Evolutionary conservation across 2,888 invertebrate genomes (phyloP).

Genomic region (Auanema freiburgensis): DNA sequence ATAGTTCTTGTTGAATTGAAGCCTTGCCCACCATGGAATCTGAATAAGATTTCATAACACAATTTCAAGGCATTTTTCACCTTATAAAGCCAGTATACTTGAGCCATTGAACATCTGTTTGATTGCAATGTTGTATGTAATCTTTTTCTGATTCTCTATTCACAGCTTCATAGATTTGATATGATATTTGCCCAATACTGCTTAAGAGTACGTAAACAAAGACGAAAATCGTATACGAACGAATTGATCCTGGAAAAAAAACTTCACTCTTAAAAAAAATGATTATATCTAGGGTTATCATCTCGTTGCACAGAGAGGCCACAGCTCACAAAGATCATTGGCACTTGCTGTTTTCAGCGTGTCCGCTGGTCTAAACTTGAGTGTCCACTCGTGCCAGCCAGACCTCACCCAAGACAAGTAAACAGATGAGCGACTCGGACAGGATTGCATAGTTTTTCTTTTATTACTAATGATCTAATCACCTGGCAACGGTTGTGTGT

Average conservation of each 20-base stretch:
- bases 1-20: conserved; percentile 41
- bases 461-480: conserved; percentile 18
- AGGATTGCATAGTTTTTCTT: conserved; percentile 6
- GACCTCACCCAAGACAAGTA: too few species aligned
- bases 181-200: conserved; percentile 12
- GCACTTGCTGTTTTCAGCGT: not conserved
- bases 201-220: conserved; percentile 1
- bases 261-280: not conserved
- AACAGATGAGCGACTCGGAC: conserved; percentile 11
- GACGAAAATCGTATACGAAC: not conserved
- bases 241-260: not conserved
- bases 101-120: conserved; percentile 10
- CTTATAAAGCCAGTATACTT: conserved; percentile 20
- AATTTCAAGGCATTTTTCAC: conserved; percentile 6
- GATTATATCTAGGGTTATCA: not conserved
- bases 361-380: not conserved
- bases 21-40: conserved; percentile 37
- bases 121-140: conserved; percentile 12
- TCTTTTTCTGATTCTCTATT: conserved; percentile 7
- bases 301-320: not conserved
- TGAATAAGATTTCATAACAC: conserved; percentile 21
- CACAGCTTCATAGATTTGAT: conserved; percentile 20
- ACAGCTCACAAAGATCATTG: not conserved
- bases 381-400: not conserved
- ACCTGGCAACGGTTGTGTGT: conserved; percentile 43